Percentiles rank a stretch among this genome's conserved stretches.
Evolutionary conservation across 30 jellyfish, hydroid and myxozoan genomes (phyloP).

Genomic region (Chrysaora quinquecirrha): DNA sequence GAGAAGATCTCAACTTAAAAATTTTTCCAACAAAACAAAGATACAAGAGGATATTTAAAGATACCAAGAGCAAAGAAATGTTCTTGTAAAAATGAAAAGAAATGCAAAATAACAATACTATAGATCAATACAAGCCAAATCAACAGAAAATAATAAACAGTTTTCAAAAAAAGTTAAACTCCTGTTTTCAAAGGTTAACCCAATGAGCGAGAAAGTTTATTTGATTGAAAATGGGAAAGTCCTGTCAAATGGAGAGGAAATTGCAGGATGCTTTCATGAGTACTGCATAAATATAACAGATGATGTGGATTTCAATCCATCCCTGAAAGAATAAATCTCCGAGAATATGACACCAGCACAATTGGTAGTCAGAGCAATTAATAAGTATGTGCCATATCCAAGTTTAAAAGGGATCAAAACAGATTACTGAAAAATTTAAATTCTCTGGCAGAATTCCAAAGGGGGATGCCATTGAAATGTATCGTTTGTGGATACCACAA

Average conservation of each 20-base stretch:
- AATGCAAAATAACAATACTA: not conserved
- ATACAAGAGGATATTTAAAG: not conserved
- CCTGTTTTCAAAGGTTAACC: no score
- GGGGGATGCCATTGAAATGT: no score
- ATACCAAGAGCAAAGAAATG: not conserved
- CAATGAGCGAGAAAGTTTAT: constrained; percentile 14
- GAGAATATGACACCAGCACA: constrained; percentile 1
- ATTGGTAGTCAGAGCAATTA: not conserved
- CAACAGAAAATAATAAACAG: constrained; percentile 23
- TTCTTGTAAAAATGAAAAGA: not conserved
- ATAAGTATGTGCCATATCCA: not conserved
- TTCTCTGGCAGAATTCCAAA: not conserved
- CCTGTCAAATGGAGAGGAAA: constrained; percentile 54
- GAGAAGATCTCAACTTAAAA: not conserved
- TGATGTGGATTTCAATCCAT: not conserved
- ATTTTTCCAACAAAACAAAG: no score
- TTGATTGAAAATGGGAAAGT: constrained; percentile 26
- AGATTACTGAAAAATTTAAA: not conserved
- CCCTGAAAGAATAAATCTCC: not conserved
- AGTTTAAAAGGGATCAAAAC: not conserved
- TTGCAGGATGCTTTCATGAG: constrained; percentile 29
- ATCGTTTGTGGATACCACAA: no score
- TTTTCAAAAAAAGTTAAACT: constrained; percentile 23
- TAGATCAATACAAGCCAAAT: no score
- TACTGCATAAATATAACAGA: no score